Evolutionary conservation across 2,113 vertebrate genomes (phyloP), one percentile per base, ranked within the genome.

Genomic region (Rhea americana): DNA sequence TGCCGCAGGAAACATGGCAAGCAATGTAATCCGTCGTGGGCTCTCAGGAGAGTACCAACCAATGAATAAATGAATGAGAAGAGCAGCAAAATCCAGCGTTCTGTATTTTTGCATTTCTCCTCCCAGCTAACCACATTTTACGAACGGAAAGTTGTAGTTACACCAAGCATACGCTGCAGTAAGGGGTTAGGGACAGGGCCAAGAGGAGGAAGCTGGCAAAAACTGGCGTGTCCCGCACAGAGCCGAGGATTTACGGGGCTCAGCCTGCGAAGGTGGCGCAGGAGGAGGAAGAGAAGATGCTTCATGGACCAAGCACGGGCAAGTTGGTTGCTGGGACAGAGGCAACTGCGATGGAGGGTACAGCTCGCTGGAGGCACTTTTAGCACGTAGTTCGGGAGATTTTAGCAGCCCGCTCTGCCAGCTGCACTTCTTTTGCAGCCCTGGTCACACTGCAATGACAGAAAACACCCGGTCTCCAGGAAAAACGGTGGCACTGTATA

Each of bases 181-280:
- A 47, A 47, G 45, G 17, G 45, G 43, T 15, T 45, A 15, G 43
- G 5, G 43, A 15, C 43, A 45, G 43, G 43, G 43, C 17, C 45
- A 47, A 47, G 45, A 47, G 17, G 45, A 47, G 45, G 45, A 47
- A 18, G 17, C 45, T 47, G 41, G 45, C 24, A 84, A 79, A 63
- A 84, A 22, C 0, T 1, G n/a, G 58, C 28, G 6, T 76, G 2
- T 76, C 32, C 18, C 26, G 32, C 0, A 0, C n/a, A 63, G 6
- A 73, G 5, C 2, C 82, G 67, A 85, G 37, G 53, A 76, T 76
- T 28, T 80, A 12, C 25, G 43, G 25, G 13, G 19, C 48, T 56
- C 62, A 87, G 1, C 13, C 30, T 21, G 13, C 82, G 24, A 18
- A 53, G 39, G 18, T 0, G 39, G 55, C 78, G 39, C 15, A 84